phyloP scores from a whole-genome alignment of 1,140 invertebrate species.

The Pemphigus obesinymphae region DNA sequence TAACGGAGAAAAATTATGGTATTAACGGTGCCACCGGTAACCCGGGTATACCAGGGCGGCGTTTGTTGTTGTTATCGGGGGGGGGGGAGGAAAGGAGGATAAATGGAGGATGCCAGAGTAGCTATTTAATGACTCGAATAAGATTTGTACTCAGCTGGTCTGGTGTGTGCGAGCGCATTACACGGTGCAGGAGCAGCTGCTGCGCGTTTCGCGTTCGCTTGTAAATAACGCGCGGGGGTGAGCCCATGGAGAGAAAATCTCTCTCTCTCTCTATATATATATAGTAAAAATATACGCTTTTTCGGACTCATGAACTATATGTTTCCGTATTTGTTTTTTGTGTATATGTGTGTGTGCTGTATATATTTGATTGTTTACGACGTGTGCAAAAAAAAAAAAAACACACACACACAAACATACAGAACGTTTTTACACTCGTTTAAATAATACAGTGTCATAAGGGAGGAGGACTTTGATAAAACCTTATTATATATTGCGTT shows the following conservation, averaged over 20 bases:
- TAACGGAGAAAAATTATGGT: slow-evolving; percentile 25
- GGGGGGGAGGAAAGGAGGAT: neutral
- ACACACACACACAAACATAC: too few species aligned
- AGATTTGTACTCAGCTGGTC: slow-evolving; percentile 34
- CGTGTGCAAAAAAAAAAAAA: too few species aligned
- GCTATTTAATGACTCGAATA: slow-evolving; percentile 33
- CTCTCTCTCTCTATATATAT: too few species aligned
- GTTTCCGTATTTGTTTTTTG: neutral
- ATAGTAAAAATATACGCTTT: too few species aligned
- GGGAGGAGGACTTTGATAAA: too few species aligned
- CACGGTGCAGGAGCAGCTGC: neutral
- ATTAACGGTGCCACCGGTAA: slow-evolving; percentile 7
- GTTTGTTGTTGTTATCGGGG: neutral
- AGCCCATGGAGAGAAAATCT: neutral
- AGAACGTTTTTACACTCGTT: too few species aligned
- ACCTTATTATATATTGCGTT: too few species aligned
- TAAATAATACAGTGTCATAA: too few species aligned
- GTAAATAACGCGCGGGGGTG: slow-evolving; percentile 13
- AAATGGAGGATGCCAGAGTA: neutral
- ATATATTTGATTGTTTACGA: neutral
- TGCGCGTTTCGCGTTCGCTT: neutral
- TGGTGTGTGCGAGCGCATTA: neutral
- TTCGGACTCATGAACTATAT: neutral
- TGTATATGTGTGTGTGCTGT: neutral
- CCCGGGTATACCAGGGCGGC: neutral